A percentile compares a stretch with the other conserved stretches of the same genome.
phyloP scores from a whole-genome alignment of 30 jellyfish, hydroid and myxozoan species.

The Clytia hemisphaerica region DNA sequence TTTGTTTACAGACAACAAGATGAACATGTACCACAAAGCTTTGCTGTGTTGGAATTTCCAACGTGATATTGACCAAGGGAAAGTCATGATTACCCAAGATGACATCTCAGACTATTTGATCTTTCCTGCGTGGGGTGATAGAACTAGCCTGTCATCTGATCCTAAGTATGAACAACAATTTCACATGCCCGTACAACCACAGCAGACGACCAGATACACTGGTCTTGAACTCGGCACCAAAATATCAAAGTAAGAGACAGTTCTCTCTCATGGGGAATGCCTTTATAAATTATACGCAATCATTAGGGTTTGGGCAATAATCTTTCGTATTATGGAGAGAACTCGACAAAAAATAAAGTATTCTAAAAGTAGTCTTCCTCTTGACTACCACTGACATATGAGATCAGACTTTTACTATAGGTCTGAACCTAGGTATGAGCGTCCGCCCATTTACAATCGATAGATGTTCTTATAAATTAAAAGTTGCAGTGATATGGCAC shows the following conservation, averaged over 20 bases:
- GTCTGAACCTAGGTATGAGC: no score
- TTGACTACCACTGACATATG: no score
- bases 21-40: slow-evolving; percentile 90
- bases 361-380: no score
- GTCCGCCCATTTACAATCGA: no score
- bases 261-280: neutral
- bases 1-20: slow-evolving; percentile 27
- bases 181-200: slow-evolving; percentile 45
- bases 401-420: no score
- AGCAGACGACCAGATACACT: slow-evolving; percentile 58
- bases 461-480: no score
- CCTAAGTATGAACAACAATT: neutral
- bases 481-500: no score
- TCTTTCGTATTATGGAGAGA: no score
- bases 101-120: neutral
- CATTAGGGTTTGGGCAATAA: no score
- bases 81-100: slow-evolving; percentile 41
- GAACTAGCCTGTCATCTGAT: neutral
- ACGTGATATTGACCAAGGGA: slow-evolving; percentile 80
- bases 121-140: slow-evolving; percentile 10
- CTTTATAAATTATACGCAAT: neutral
- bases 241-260: slow-evolving; percentile 57
- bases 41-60: slow-evolving; percentile 96
- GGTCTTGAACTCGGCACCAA: slow-evolving; percentile 63
- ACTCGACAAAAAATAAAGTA: no score